Percentiles rank a stretch among this genome's conserved stretches.
phyloP scores from a whole-genome alignment of 2,888 invertebrate species.

The Reticulitermes lucifugus region DNA sequence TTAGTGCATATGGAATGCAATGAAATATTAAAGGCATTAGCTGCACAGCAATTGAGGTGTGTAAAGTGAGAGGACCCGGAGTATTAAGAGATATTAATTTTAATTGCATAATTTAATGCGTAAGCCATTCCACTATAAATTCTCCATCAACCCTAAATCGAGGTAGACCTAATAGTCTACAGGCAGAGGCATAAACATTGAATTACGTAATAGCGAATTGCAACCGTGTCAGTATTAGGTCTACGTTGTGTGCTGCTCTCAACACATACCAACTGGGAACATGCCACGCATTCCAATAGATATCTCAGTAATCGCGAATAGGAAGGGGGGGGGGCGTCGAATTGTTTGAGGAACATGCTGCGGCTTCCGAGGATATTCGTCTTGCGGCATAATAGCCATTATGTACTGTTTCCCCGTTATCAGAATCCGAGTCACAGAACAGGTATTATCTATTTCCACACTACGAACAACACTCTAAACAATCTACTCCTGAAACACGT shows the following conservation, averaged over 20 bases:
- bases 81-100: too few species aligned
- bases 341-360: neutral
- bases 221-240: slow-evolving; percentile 5
- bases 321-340: neutral
- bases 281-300: slow-evolving; percentile 14
- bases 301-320: neutral
- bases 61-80: too few species aligned
- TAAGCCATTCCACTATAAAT: too few species aligned
- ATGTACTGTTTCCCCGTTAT: too few species aligned
- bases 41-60: too few species aligned
- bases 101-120: too few species aligned
- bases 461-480: too few species aligned
- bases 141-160: neutral
- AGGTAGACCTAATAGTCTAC: neutral
- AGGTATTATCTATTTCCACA: too few species aligned
- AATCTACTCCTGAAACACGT: too few species aligned
- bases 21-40: too few species aligned
- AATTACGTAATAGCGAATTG: neutral
- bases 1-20: too few species aligned
- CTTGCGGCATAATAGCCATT: neutral
- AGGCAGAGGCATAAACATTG: neutral
- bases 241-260: neutral
- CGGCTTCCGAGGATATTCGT: neutral
- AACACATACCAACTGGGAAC: slow-evolving; percentile 3
- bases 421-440: too few species aligned